Percentiles rank a stretch among this genome's conserved stretches.
phyloP scores from a whole-genome alignment of 2,888 invertebrate genomes.

The Cerastis leucographa region DNA sequence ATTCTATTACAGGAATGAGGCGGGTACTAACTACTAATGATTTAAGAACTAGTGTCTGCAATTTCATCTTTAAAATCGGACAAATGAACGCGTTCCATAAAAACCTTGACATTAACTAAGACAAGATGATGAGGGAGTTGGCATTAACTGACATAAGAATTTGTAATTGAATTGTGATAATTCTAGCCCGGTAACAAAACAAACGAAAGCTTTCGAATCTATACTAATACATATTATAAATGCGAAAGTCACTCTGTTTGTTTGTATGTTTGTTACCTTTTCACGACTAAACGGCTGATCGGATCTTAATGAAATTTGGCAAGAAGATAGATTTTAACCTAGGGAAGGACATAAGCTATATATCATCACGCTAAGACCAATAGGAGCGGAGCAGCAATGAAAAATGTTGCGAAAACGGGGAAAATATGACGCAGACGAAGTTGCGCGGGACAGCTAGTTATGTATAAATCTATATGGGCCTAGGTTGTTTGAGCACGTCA shows the following conservation, averaged over 20 bases:
- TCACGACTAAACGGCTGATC: too few relatives aligned
- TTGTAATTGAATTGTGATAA: conserved; percentile 12
- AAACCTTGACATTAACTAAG: not conserved
- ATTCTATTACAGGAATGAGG: not conserved
- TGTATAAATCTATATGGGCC: not conserved
- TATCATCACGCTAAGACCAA: too few relatives aligned
- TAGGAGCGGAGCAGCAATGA: too few relatives aligned
- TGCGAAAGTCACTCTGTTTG: too few relatives aligned
- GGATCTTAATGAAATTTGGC: too few relatives aligned
- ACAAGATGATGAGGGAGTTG: not conserved
- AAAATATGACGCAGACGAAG: too few relatives aligned
- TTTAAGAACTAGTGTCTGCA: not conserved
- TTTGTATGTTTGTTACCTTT: too few relatives aligned
- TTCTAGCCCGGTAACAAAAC: not conserved
- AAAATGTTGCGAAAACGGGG: too few relatives aligned
- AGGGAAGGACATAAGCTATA: too few relatives aligned
- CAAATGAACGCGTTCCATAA: not conserved
- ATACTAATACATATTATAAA: too few relatives aligned
- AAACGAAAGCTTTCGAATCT: conserved; percentile 13
- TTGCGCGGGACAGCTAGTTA: too few relatives aligned
- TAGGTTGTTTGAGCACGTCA: not conserved
- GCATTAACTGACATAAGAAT: conserved; percentile 11
- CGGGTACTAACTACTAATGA: not conserved
- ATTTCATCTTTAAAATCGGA: not conserved
- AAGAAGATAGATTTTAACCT: too few relatives aligned